A percentile compares a stretch with the other conserved stretches of the same genome.
phyloP scores from a whole-genome alignment of 2,888 invertebrate species.

The Brassicogethes aeneus region DNA sequence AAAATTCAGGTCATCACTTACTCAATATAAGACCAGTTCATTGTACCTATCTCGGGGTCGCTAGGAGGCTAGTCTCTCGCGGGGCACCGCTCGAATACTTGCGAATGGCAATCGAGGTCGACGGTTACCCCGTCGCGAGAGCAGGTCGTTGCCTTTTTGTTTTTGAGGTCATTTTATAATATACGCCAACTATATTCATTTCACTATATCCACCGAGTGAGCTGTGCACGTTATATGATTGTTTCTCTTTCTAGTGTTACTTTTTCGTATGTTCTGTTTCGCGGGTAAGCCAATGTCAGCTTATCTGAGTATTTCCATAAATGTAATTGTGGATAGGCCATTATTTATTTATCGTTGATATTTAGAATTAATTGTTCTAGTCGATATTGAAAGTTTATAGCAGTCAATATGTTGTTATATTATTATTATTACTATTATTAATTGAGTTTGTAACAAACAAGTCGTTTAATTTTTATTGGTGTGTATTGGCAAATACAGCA shows the following conservation, averaged over 20 bases:
- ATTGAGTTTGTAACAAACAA: too few species aligned
- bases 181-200: slow-evolving; percentile 27
- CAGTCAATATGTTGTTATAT: too few species aligned
- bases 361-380: not conserved
- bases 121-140: slow-evolving; percentile 28
- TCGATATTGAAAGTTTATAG: too few species aligned
- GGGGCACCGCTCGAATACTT: slow-evolving; percentile 16
- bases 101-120: slow-evolving; percentile 36
- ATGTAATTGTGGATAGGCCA: slow-evolving; percentile 7
- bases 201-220: slow-evolving; percentile 22
- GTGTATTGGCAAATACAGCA: too few species aligned
- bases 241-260: not conserved
- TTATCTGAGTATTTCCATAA: slow-evolving; percentile 15
- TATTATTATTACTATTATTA: too few species aligned
- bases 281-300: slow-evolving; percentile 19
- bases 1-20: slow-evolving; percentile 29
- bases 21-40: not conserved
- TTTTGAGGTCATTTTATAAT: slow-evolving; percentile 38
- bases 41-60: slow-evolving; percentile 19
- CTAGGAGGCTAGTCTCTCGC: slow-evolving; percentile 23
- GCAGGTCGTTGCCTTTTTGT: slow-evolving; percentile 39
- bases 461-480: too few species aligned
- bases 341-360: not conserved
- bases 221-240: not conserved
- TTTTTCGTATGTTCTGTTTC: slow-evolving; percentile 3